Conservation (phyloP, 2,113 vertebrate species). For the Aldabrachelys gigantea region DNA sequence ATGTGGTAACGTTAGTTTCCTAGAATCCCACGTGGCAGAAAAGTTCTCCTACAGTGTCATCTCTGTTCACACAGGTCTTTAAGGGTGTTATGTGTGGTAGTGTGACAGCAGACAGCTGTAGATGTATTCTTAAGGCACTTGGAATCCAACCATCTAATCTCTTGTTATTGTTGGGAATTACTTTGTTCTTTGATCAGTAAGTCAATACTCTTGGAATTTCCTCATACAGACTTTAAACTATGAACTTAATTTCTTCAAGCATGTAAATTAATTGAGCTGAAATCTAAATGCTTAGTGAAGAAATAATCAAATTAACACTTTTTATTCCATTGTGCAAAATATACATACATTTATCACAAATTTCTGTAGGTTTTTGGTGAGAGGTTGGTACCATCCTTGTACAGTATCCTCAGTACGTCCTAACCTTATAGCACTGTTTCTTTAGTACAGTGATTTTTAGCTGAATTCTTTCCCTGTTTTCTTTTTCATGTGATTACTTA, state of each 20-base stretch:
- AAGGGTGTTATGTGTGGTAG: not conserved
- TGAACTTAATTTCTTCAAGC: not conserved
- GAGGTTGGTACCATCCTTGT: not conserved
- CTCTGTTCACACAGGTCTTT: not conserved
- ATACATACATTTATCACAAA: accelerated
- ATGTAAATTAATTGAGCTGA: not conserved
- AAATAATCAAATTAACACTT: not conserved
- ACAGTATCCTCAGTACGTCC: not conserved
- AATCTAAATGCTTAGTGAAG: not conserved
- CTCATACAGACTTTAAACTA: not conserved
- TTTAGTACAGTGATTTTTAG: accelerated
- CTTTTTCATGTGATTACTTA: not conserved
- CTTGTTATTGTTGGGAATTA: not conserved
- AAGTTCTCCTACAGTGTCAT: not conserved
- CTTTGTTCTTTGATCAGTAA: not conserved
- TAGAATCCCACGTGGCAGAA: not conserved
- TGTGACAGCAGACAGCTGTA: not conserved
- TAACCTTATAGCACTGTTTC: not conserved
- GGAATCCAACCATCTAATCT: not conserved
- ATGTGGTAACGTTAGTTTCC: not conserved
- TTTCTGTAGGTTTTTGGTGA: not conserved
- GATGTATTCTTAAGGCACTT: not conserved
- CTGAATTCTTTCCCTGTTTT: not conserved
- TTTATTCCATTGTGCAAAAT: not conserved
- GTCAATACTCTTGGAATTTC: not conserved